A percentile compares a stretch with the other conserved stretches of the same genome.
Conservation (phyloP, 1,140 invertebrate genomes). For the Dolichoris vasculosae region DNA sequence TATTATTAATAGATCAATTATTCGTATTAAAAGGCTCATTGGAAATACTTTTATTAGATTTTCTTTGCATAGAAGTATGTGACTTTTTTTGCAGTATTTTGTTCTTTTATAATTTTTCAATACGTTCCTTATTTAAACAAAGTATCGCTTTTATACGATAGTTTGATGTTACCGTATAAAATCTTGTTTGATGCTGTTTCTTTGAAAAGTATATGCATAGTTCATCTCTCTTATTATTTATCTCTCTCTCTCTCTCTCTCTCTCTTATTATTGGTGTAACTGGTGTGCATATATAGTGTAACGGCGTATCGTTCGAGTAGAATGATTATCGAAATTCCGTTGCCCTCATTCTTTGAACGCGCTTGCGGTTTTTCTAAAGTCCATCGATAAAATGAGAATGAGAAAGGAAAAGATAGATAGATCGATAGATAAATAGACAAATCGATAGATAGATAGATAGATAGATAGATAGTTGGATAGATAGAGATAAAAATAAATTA, state of each 20-base stretch:
- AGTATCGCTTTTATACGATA: background rate
- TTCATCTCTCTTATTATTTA: background rate
- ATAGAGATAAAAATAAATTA: too few relatives aligned
- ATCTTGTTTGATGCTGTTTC: background rate
- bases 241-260: background rate
- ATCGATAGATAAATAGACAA: background rate
- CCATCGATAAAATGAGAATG: background rate
- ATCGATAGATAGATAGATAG: background rate
- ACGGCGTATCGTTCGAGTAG: constrained; percentile 13
- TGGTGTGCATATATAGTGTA: background rate
- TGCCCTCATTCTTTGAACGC: constrained; percentile 44
- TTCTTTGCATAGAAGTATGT: background rate
- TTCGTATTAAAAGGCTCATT: background rate
- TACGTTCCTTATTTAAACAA: background rate
- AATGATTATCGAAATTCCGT: constrained; percentile 49
- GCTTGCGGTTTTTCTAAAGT: constrained; percentile 10
- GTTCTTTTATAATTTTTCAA: background rate
- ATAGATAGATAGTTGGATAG: background rate
- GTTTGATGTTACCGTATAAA: background rate
- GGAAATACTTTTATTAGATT: background rate
- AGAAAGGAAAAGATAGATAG: background rate
- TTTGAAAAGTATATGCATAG: background rate
- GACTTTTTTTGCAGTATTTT: background rate
- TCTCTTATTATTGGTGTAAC: background rate
- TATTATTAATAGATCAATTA: background rate